phyloP scores from a whole-genome alignment of 2,113 vertebrate genomes.

The Oenanthe melanoleuca region DNA sequence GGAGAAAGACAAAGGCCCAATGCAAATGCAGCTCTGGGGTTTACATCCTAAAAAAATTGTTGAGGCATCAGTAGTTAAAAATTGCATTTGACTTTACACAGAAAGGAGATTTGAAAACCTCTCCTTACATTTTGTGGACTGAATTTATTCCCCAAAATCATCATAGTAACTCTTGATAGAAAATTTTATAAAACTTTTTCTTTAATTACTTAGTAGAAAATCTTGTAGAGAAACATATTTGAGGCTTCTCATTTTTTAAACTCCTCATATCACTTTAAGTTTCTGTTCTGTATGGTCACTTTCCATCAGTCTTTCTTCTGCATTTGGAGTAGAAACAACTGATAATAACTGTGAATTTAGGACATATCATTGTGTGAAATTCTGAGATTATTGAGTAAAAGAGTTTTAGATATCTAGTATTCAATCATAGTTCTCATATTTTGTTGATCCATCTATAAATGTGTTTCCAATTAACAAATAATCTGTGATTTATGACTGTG shows the following conservation, averaged over 20 bases:
- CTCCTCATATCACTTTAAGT: background rate
- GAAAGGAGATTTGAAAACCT: background rate
- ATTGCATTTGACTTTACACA: background rate
- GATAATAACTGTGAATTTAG: background rate
- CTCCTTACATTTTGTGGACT: background rate
- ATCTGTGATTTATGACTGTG: background rate
- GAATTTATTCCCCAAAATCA: background rate
- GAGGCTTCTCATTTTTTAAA: background rate
- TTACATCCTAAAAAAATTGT: background rate
- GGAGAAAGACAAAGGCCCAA: background rate
- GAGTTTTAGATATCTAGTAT: fast-evolving
- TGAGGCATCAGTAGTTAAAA: background rate
- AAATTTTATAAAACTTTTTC: background rate
- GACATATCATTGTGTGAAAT: background rate
- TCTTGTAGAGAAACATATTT: background rate
- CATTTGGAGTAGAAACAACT: background rate
- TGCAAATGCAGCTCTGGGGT: background rate
- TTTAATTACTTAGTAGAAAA: background rate
- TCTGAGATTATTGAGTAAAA: background rate
- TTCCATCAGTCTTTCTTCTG: background rate
- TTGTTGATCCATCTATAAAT: background rate
- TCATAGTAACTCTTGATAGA: background rate
- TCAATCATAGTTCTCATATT: background rate
- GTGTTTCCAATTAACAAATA: background rate
- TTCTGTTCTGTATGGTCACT: background rate